A percentile compares a stretch with the other conserved stretches of the same genome.
phyloP scores from a whole-genome alignment of 2,797 vertebrate species.

The Pipistrellus pygmaeus region DNA sequence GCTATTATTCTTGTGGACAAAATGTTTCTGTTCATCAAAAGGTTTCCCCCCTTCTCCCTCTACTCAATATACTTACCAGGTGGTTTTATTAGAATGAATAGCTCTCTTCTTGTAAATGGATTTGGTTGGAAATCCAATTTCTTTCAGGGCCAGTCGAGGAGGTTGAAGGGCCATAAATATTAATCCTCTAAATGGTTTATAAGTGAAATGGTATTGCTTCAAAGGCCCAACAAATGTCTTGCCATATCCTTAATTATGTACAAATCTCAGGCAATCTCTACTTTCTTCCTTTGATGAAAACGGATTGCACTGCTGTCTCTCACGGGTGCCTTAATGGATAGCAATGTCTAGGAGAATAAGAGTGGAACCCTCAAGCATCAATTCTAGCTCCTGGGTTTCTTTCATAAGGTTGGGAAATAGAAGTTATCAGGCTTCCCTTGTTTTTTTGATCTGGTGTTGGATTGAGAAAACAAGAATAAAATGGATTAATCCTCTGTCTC shows the following conservation, averaged over 20 bases:
- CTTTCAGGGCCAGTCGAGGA: constrained; percentile 65
- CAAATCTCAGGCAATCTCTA: constrained; percentile 37
- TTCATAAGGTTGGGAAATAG: not conserved
- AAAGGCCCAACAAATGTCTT: constrained; percentile 53
- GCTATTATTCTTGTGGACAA: not conserved
- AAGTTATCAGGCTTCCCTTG: not conserved
- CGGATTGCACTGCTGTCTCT: not conserved
- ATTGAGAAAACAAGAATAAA: not conserved
- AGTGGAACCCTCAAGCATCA: not conserved
- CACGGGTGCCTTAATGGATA: not conserved
- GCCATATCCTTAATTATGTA: constrained; percentile 53
- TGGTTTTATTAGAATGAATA: constrained; percentile 75
- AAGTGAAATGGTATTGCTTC: constrained; percentile 61
- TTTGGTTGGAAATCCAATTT: constrained; percentile 78
- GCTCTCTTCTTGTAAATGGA: constrained; percentile 65
- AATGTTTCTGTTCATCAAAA: constrained; percentile 64
- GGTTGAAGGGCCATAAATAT: constrained; percentile 66
- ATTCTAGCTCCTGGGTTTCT: not conserved
- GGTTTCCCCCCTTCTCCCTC: not conserved
- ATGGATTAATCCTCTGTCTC: not conserved
- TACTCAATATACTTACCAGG: constrained; percentile 52
- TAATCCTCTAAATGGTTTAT: constrained; percentile 62
- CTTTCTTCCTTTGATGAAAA: constrained; percentile 48
- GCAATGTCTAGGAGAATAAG: not conserved
- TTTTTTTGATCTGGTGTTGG: not conserved